A percentile compares a stretch with the other conserved stretches of the same genome.
phyloP scores from a whole-genome alignment of 2,797 vertebrate species.

The Phalanger gymnotis region DNA sequence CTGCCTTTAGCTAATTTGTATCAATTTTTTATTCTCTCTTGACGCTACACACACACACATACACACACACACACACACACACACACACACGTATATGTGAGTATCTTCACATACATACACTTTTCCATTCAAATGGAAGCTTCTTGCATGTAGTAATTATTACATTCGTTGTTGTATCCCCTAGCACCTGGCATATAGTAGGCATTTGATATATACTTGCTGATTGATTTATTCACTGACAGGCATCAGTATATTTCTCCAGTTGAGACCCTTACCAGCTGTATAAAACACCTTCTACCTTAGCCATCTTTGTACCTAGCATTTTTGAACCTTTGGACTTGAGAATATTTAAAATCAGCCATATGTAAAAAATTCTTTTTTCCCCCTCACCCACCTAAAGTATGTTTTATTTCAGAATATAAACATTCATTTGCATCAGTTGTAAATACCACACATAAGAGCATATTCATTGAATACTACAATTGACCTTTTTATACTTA shows the following conservation, averaged over 20 bases:
- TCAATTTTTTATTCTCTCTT: background rate
- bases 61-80: too few species aligned
- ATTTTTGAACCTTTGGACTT: background rate
- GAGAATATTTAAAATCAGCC: background rate
- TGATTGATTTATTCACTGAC: background rate
- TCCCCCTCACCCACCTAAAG: background rate
- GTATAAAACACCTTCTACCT: background rate
- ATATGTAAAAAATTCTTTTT: background rate
- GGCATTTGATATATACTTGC: too few species aligned
- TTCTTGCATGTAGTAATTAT: background rate
- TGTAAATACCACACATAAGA: background rate
- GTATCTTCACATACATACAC: too few species aligned
- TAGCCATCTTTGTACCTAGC: background rate
- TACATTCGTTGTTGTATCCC: background rate
- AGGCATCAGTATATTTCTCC: too few species aligned
- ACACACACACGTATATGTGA: too few species aligned
- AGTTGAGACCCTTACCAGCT: too few species aligned
- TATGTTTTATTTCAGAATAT: background rate
- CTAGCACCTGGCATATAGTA: background rate
- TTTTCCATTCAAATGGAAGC: too few species aligned
- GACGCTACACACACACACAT: too few species aligned
- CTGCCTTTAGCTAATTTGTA: background rate
- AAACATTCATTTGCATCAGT: background rate
- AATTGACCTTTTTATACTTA: background rate
- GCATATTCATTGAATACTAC: background rate